These are phyloP conservation scores for Heliocidaris erythrogramma DNA, from an alignment of 35 echinoderm and acorn worm species.

Conservation along the genomic window DNA sequence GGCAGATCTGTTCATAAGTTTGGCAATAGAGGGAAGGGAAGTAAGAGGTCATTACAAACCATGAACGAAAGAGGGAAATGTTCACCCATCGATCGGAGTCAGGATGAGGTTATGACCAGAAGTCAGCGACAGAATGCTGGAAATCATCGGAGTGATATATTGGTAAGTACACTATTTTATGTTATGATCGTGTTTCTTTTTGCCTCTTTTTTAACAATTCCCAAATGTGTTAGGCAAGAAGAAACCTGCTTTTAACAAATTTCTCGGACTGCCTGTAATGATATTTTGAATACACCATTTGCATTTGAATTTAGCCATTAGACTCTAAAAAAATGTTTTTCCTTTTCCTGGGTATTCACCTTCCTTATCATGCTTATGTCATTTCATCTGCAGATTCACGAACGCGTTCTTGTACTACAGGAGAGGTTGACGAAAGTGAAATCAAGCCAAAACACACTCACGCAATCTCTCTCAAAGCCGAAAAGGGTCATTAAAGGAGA, in stretches of 20 bases:
- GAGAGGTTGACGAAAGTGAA: neutral
- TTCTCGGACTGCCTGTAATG: neutral
- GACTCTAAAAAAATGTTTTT: too few species aligned
- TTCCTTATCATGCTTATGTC: too few species aligned
- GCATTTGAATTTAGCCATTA: too few species aligned
- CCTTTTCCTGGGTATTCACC: too few species aligned
- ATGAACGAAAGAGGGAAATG: neutral
- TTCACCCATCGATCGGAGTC: neutral
- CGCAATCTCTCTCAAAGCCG: neutral
- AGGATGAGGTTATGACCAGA: neutral
- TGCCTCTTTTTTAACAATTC: neutral
- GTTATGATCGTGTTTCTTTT: neutral
- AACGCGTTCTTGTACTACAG: neutral
- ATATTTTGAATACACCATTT: too few species aligned
- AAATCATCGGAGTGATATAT: neutral
- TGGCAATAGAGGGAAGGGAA: neutral
- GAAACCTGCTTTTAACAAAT: neutral
- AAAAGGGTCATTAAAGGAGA: neutral
- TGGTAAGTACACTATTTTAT: neutral
- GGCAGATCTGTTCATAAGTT: neutral
- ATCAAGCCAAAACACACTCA: neutral
- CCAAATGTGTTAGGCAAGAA: too few species aligned
- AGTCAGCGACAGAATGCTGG: conserved; percentile 36
- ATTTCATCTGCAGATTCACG: neutral
- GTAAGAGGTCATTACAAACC: neutral